Percentiles rank a stretch among this genome's conserved stretches.
Conservation (phyloP, 2,113 vertebrate genomes). For the Pterocles burchelli region DNA sequence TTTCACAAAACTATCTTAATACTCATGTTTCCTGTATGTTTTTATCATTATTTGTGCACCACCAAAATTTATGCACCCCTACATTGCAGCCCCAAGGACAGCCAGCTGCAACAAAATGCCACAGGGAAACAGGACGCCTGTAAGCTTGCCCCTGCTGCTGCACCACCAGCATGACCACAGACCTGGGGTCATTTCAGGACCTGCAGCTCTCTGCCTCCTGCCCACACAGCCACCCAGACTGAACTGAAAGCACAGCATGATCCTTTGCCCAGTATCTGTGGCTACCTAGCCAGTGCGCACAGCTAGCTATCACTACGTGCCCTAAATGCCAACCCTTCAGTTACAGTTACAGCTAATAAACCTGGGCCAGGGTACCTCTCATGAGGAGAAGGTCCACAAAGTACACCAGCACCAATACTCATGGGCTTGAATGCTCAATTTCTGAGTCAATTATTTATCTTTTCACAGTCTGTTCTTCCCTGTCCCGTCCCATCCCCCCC, state of each 20-base stretch:
- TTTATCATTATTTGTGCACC: not conserved
- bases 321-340: fast-evolving
- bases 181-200: not conserved
- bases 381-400: fast-evolving
- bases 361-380: not conserved
- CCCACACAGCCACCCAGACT: not conserved
- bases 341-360: not conserved
- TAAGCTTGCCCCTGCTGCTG: fast-evolving
- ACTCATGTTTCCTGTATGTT: fast-evolving
- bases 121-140: fast-evolving
- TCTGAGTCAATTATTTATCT: not conserved
- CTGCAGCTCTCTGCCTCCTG: not conserved
- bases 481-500: too few species aligned
- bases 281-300: fast-evolving
- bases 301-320: fast-evolving
- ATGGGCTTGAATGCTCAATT: not conserved
- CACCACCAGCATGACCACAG: fast-evolving
- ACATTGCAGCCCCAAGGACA: not conserved
- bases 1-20: not conserved
- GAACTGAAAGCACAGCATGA: not conserved
- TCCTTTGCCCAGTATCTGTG: fast-evolving
- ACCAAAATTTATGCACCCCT: not conserved
- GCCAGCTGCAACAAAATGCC: not conserved
- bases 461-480: not conserved
- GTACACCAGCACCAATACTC: not conserved